Evolutionary conservation across 2,797 vertebrate genomes (phyloP).

Genomic region (Acomys russatus): DNA sequence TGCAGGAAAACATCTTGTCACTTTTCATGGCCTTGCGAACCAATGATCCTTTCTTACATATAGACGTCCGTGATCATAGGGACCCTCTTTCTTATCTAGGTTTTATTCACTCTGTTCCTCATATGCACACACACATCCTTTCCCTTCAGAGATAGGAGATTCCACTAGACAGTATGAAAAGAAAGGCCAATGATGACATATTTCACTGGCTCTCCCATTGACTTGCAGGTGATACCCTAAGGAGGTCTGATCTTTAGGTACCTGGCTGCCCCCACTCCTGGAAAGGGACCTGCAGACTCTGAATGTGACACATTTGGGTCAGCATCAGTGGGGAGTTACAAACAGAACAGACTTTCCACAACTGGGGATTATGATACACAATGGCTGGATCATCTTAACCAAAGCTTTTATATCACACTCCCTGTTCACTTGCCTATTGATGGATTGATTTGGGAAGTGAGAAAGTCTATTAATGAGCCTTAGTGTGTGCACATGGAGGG

Average conservation of each 20-base stretch:
- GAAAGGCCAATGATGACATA: neutral
- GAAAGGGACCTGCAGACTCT: neutral
- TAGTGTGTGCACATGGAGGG: neutral
- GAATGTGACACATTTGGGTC: neutral
- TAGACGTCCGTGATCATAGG: neutral
- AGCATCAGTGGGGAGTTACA: neutral
- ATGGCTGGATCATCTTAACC: neutral
- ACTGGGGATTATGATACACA: neutral
- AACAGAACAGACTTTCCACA: neutral
- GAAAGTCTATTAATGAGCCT: neutral
- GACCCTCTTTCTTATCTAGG: neutral
- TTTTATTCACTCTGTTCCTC: neutral
- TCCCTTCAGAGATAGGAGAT: neutral
- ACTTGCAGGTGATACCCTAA: neutral
- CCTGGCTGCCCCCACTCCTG: neutral
- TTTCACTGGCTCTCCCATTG: neutral
- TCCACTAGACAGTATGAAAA: neutral
- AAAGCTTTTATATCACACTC: neutral
- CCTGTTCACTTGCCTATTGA: neutral
- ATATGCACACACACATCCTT: neutral
- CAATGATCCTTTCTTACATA: neutral
- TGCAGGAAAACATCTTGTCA: neutral
- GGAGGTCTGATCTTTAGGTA: neutral
- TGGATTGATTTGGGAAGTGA: neutral
- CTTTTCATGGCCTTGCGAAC: neutral